Evolutionary conservation across 2,888 invertebrate species (phyloP).

Genomic region (Pandemis corylana): DNA sequence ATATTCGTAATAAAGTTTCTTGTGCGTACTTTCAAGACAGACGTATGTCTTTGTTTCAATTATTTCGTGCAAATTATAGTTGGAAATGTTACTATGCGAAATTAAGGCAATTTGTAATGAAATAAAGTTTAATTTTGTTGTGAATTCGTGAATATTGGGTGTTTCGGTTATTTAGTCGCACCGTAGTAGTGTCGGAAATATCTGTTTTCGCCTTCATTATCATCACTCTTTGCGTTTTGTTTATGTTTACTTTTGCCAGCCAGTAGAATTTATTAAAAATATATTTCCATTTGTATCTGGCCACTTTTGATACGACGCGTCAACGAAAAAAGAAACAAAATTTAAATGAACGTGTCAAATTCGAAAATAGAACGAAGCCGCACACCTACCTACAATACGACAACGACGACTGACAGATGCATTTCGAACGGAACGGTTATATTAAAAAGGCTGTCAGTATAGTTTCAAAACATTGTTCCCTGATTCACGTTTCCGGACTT

Average conservation of each 20-base stretch:
- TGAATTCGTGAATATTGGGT: background rate
- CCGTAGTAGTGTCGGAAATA: no score
- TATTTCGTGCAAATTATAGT: conserved; percentile 8
- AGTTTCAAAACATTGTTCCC: conserved; percentile 50
- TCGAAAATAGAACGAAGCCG: conserved; percentile 55
- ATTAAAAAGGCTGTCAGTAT: conserved; percentile 47
- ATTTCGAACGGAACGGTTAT: conserved; percentile 44
- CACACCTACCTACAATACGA: background rate
- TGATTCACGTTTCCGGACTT: conserved; percentile 29
- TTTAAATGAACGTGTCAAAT: conserved; percentile 51
- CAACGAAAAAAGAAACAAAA: conserved; percentile 44
- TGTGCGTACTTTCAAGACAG: conserved; percentile 2
- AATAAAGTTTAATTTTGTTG: background rate
- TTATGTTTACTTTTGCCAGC: background rate
- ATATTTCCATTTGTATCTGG: conserved; percentile 3
- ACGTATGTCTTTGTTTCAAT: conserved; percentile 5
- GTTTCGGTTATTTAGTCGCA: no score
- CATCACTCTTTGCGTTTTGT: background rate
- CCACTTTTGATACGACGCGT: conserved; percentile 11
- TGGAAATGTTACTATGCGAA: background rate
- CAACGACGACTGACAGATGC: conserved; percentile 20
- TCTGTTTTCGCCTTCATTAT: background rate
- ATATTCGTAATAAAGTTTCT: conserved; percentile 45
- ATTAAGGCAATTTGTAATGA: background rate
- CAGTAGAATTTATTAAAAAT: background rate